Evolutionary conservation across 2,797 vertebrate species (phyloP).

Genomic region (Hippopotamyrus pictus): DNA sequence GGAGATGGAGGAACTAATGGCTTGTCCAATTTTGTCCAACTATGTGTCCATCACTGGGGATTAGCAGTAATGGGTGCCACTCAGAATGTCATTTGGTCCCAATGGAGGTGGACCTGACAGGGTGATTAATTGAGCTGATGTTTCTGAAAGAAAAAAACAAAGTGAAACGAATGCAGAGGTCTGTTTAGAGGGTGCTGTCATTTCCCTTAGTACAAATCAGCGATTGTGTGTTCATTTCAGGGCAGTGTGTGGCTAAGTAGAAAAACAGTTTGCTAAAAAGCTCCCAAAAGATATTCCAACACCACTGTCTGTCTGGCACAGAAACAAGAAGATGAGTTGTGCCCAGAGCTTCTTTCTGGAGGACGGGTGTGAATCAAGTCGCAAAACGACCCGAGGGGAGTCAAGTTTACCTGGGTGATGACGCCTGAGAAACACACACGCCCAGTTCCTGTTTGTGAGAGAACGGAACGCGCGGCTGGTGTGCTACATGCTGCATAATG

Average conservation of each 20-base stretch:
- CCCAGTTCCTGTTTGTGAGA: background rate
- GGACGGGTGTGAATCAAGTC: background rate
- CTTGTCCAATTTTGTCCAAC: background rate
- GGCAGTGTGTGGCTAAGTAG: background rate
- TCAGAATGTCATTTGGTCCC: background rate
- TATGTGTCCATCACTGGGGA: background rate
- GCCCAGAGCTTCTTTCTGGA: background rate
- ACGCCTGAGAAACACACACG: background rate
- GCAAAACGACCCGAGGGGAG: background rate
- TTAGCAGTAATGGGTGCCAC: background rate
- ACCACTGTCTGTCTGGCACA: background rate
- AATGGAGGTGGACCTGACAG: background rate
- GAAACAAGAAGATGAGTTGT: background rate
- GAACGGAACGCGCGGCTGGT: background rate
- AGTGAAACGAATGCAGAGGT: background rate
- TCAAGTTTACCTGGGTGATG: background rate
- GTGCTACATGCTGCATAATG: background rate
- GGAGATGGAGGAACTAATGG: background rate
- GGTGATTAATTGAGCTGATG: conserved; percentile 1
- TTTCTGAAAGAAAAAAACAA: background rate
- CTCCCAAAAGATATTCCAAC: background rate
- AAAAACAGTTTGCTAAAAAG: background rate
- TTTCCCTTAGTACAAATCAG: background rate
- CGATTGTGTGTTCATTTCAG: background rate
- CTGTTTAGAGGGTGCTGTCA: background rate